Evolutionary conservation across 2,888 invertebrate species (phyloP).

Genomic region (Amphipoea oculea): DNA sequence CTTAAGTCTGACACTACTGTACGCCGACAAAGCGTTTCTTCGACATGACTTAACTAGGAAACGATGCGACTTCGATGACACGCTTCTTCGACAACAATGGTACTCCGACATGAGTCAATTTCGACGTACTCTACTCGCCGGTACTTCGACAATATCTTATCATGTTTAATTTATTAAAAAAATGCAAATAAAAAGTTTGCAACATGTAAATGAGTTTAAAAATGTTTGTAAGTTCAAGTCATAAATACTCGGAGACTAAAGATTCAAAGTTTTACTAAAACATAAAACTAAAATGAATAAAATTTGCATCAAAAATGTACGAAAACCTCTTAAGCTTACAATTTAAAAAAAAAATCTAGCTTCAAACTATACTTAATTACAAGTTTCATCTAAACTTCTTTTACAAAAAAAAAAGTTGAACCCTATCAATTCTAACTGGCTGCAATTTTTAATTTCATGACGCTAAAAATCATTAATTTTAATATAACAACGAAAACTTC

Average conservation of each 20-base stretch:
- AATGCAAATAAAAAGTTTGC: conserved; percentile 10
- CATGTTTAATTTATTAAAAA: not conserved
- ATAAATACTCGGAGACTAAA: conserved; percentile 34
- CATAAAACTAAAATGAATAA: conserved; percentile 49
- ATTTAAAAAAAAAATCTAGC: not conserved
- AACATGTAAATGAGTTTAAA: conserved; percentile 35
- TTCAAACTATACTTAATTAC: not conserved
- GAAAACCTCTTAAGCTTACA: not conserved
- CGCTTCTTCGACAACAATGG: no score
- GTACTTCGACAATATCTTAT: no score
- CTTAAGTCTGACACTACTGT: no score
- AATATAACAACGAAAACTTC: conserved; percentile 58
- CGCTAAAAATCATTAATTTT: conserved; percentile 59
- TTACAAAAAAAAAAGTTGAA: not conserved
- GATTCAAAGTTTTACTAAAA: conserved; percentile 37
- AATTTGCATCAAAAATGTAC: conserved; percentile 38
- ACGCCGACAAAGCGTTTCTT: no score
- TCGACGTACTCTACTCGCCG: no score
- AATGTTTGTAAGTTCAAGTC: conserved; percentile 28
- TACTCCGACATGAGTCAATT: no score
- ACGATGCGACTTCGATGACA: no score
- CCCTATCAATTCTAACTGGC: conserved; percentile 13
- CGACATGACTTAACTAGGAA: no score
- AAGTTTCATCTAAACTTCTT: not conserved
- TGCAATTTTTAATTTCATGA: conserved; percentile 34